phyloP scores from a whole-genome alignment of 2,888 invertebrate genomes.

The Zygogramma bicolorata region DNA sequence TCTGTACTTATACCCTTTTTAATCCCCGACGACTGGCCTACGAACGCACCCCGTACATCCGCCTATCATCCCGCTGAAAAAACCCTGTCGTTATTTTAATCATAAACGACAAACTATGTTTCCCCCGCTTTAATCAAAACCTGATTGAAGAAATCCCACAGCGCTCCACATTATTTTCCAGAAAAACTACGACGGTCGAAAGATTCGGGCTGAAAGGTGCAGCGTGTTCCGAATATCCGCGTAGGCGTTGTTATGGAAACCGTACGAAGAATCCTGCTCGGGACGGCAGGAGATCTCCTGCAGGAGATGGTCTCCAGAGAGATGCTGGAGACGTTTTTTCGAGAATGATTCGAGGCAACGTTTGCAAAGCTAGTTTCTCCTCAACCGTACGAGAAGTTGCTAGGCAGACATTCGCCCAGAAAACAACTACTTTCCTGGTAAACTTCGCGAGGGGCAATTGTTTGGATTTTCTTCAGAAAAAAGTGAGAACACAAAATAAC shows the following conservation, averaged over 20 bases:
- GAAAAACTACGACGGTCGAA: not conserved
- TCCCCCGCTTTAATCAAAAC: conserved; percentile 9
- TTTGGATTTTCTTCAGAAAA: too few relatives aligned
- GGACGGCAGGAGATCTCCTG: not conserved
- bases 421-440: too few relatives aligned
- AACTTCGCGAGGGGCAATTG: too few relatives aligned
- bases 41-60: not conserved
- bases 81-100: conserved; percentile 8
- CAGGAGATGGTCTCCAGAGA: not conserved
- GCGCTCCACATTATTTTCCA: not conserved
- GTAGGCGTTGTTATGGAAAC: conserved; percentile 6
- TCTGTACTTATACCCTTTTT: too few relatives aligned
- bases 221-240: not conserved
- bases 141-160: not conserved
- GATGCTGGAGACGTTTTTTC: not conserved
- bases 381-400: too few relatives aligned
- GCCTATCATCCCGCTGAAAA: not conserved
- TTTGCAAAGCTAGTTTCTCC: too few relatives aligned
- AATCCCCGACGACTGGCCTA: too few relatives aligned
- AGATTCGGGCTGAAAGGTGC: not conserved
- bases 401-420: too few relatives aligned
- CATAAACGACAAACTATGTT: conserved; percentile 7
- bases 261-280: not conserved
- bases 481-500: too few relatives aligned
- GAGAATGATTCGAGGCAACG: too few relatives aligned